Percentiles rank a stretch among this genome's conserved stretches.
Evolutionary conservation across 2,113 vertebrate species (phyloP).

Genomic region (Psilopsiagon aymara): DNA sequence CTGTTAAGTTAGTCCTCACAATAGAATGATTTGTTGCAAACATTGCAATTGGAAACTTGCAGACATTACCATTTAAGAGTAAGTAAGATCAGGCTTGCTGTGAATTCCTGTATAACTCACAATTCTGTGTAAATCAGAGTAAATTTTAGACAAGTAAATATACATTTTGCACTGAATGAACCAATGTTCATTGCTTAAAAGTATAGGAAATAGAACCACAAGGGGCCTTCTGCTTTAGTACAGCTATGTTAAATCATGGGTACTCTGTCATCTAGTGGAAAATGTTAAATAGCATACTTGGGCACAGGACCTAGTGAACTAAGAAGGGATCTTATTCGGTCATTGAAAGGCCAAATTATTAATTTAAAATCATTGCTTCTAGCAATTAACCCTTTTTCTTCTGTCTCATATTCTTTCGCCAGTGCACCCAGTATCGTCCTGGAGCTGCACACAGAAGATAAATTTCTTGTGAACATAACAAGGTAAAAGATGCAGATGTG

Average conservation of each 20-base stretch:
- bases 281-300: not conserved
- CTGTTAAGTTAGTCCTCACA: not conserved
- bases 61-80: not conserved
- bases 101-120: not conserved
- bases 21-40: not conserved
- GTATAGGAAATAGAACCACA: not conserved
- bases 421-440: not conserved
- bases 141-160: not conserved
- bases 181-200: not conserved
- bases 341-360: not conserved
- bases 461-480: not conserved
- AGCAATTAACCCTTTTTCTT: not conserved
- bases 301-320: not conserved
- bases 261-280: not conserved
- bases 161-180: not conserved
- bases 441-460: not conserved
- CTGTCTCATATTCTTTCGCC: not conserved
- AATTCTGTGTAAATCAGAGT: not conserved
- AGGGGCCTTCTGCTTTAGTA: not conserved
- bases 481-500: not conserved
- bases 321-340: not conserved
- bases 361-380: not conserved
- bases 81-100: not conserved
- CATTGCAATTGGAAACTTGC: not conserved
- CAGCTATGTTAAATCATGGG: not conserved